phyloP scores from a whole-genome alignment of 2,888 invertebrate genomes.

The Melitaea athalia region DNA sequence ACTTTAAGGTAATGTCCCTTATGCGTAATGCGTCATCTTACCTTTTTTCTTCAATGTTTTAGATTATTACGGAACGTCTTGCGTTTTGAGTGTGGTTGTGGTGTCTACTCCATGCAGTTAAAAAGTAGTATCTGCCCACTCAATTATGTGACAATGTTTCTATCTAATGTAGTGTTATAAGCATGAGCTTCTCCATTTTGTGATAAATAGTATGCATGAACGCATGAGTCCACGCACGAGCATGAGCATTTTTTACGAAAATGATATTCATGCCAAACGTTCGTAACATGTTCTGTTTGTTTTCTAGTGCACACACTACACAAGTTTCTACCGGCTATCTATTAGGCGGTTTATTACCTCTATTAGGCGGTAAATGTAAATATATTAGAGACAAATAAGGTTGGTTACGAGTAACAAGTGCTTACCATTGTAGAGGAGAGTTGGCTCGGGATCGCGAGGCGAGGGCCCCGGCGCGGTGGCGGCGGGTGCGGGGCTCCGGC shows the following conservation, averaged over 20 bases:
- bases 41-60: background rate
- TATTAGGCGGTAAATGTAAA: background rate
- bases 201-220: background rate
- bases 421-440: conserved; percentile 90
- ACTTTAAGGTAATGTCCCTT: background rate
- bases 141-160: background rate
- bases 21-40: background rate
- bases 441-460: conserved; percentile 86
- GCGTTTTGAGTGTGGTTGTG: background rate
- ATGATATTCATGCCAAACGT: background rate
- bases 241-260: no score
- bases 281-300: background rate
- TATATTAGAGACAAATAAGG: background rate
- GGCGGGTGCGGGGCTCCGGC: conserved; percentile 78
- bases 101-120: background rate
- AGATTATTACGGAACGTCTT: background rate
- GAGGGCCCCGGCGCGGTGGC: conserved; percentile 86
- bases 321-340: no score
- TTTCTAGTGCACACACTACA: background rate
- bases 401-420: conserved; percentile 32
- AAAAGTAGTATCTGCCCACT: background rate
- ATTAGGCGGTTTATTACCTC: no score
- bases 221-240: background rate
- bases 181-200: background rate
- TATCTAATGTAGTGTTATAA: background rate